Evolutionary conservation across 2,888 invertebrate species (phyloP), one percentile per base, ranked within the genome.

Genomic region (Ochropleura leucogaster): DNA sequence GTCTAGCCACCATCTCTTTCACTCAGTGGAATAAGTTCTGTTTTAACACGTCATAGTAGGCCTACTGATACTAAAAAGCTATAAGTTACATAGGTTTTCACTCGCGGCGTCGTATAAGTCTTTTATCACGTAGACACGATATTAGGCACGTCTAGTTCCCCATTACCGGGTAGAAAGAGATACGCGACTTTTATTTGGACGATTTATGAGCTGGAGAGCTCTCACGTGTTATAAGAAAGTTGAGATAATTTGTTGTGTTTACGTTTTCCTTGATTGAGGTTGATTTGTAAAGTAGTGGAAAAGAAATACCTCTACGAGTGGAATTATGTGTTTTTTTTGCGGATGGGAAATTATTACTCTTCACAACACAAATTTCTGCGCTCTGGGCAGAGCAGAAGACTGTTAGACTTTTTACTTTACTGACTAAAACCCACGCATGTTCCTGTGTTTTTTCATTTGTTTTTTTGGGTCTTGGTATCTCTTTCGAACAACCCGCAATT

Each of bases 171-270:
- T 51, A 42, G 49, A 44, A 5, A 10, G 3, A 14, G n/a, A 42
- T 60, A 69, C 47, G 8, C 14, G 7, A 62, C 10, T 53, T 69
- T 47, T 65, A 57, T 30, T 64, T 63, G 18, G 3, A 40, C 10
- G 68, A 70, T 79, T 68, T 74, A 79, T 68, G 64, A 20, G 40
- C 44, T 49, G 30, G 49, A 53, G 40, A n/a, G 9, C 14, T 44
- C 5, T 14, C n/a, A 20, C 0, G 4, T 42, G 44, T 18, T 10
- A 40, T 44, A 18, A 18, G 30, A 40, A 65, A 18, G 40, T n/a
- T 20, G 12, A 10, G 60, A 0, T 8, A 6, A 30, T 30, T 30
- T 30, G 30, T 30, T 30, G 30, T 30, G 6, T 55, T 62, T 20
- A 18, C 51, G 16, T 60, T 53, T 60, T 40, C 40, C 8, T 30